Evolutionary conservation across 1,140 invertebrate species (phyloP), one percentile per base, ranked within the genome.

Genomic region (Platyura marginata): DNA sequence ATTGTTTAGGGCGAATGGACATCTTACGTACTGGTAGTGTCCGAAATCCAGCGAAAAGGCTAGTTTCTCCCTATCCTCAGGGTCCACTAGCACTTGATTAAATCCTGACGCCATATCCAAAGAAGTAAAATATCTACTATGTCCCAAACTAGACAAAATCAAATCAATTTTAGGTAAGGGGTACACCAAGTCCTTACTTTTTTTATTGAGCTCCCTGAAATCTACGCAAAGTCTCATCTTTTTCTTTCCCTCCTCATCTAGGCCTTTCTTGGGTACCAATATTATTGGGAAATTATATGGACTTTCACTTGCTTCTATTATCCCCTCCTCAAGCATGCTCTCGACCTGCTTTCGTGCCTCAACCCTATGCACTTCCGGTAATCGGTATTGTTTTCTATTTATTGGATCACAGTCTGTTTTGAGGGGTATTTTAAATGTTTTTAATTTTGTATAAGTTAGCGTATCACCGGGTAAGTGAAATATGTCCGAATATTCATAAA

Each of bases 81-180:
- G 6, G 9, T 40, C 39, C 6, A 22, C 6, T 22, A 6, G 38
- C n/a, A 70, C 49, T 48, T 70, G 66, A 50, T 54, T 62, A 49
- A 61, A 70, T 3, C 65, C 67, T 39, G 46, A 51, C 1, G 40
- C 43, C 13, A 64, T 33, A 48, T 69, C 63, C 5, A 68, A 37
- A 1, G 51, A 50, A 3, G 51, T 48, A 42, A 68, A 67, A 25
- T 48, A 58, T 34, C 47, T 49, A 5, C 48, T 41, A 8, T 49
- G 48, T 2, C 46, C 48, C 32, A 70, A 43, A 6, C 38, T 35
- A 40, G 57, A 48, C 13, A 72, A 43, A 8, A 50, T 49, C 6
- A 63, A 54, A 20, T 57, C 54, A 5, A 69, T 60, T n/a, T n/a
- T n/a, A n/a, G n/a, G n/a, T 8, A 69, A 44, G 5, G 64, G 66